Evolutionary conservation across 2,888 invertebrate species (phyloP), one percentile per base, ranked within the genome.

Genomic region (Erebia epiphron): DNA sequence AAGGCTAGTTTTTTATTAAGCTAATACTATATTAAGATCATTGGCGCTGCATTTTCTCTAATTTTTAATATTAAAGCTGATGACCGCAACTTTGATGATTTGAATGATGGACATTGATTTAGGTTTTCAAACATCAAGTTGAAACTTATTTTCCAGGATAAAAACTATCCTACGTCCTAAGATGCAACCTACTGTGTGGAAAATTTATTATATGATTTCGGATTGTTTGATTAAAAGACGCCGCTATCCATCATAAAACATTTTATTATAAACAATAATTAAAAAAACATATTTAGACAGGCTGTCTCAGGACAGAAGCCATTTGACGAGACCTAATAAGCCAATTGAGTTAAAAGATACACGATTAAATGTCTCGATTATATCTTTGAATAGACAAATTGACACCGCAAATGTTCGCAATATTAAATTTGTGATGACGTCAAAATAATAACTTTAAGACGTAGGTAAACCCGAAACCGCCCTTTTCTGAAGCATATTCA

Each of bases 251-350:
- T 85, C 80, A 84, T 90, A 89, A 89, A 91, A 90, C 90, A 86
- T 90, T 92, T 92, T 92, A 92, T 90, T 92, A 90, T 86, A 92
- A 92, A 92, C 92, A 92, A 92, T 91, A 86, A 86, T 76, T 74
- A 86, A 87, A 89, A n/a, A 89, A 90, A 90, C 88, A 90, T 86
- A 87, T 85, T 85, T 84, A 84, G 80, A 87, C 85, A 87, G 73
- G 70, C 74, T 77, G 76, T 76, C 75, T 75, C 72, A 68, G 77
- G 78, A 78, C 79, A 77, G 75, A 78, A 68, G 68, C 70, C 71
- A 66, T 49, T 52, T 18, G 56, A 60, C 58, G 35, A 67, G 60
- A 50, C 26, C 57, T 49, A 2, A 14, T 8, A 8, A 26, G 49
- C 21, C 46, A 49, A 21, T 49, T 8, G 14, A 18, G 18, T 1